A percentile compares a stretch with the other conserved stretches of the same genome.
phyloP scores from a whole-genome alignment of 1,140 invertebrate genomes.

The Drosophila funebris region DNA sequence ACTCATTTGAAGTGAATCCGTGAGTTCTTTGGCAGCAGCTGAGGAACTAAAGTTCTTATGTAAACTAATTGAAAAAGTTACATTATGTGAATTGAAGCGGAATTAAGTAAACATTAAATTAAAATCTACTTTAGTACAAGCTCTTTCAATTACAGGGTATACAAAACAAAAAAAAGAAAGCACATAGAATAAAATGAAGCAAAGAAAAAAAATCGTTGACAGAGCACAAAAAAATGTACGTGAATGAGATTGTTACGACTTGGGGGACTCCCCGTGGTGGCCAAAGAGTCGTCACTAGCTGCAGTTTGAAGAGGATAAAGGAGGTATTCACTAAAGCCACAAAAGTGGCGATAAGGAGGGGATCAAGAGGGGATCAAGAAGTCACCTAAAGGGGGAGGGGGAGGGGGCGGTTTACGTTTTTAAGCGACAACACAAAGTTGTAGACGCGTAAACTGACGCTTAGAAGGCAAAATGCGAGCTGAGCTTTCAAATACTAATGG shows the following conservation, averaged over 20 bases:
- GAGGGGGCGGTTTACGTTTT: background rate
- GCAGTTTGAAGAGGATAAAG: background rate
- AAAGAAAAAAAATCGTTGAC: constrained; percentile 27
- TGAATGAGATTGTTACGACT: constrained; percentile 34
- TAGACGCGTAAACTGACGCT: constrained; percentile 10
- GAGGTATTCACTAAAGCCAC: background rate
- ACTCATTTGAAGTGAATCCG: too few species aligned
- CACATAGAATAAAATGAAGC: constrained; percentile 15
- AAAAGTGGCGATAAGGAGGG: background rate
- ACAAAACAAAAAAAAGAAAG: background rate
- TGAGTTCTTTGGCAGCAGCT: too few species aligned
- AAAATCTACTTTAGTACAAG: too few species aligned
- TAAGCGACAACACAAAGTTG: constrained; percentile 11
- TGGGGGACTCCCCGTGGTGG: constrained; percentile 17
- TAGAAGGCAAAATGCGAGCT: constrained; percentile 14
- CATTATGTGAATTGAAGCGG: too few species aligned
- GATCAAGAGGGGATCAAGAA: background rate
- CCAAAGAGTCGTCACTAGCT: background rate
- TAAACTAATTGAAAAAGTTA: too few species aligned
- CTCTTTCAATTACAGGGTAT: constrained; percentile 12
- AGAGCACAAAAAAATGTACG: constrained; percentile 28
- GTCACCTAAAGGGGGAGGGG: background rate
- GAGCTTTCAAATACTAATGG: constrained; percentile 41
- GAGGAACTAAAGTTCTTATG: too few species aligned
- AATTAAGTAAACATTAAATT: background rate